Evolutionary conservation across 2,888 invertebrate genomes (phyloP).

Genomic region (Reticulitermes lucifugus): DNA sequence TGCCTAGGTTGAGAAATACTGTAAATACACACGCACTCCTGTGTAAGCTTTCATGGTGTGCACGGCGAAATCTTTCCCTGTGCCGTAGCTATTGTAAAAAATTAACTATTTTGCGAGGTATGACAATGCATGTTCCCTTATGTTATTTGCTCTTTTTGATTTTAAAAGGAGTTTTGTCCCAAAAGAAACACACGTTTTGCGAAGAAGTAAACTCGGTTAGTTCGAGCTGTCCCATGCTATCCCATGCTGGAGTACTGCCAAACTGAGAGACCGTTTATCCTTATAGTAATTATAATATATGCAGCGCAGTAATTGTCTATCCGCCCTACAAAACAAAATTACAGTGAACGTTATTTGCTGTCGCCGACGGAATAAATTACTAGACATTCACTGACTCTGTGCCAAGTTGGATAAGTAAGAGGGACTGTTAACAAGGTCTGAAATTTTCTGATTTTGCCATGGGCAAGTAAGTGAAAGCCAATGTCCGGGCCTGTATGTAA

Average conservation of each 20-base stretch:
- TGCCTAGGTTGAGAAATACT: too few species aligned
- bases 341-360: not conserved
- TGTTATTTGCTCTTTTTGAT: too few species aligned
- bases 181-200: too few species aligned
- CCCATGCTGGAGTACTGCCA: not conserved
- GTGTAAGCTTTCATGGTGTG: too few species aligned
- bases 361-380: not conserved
- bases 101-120: too few species aligned
- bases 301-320: not conserved
- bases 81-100: too few species aligned
- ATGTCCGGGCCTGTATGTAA: not conserved
- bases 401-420: not conserved
- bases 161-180: too few species aligned
- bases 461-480: not conserved
- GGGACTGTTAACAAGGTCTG: not conserved
- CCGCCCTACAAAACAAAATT: not conserved
- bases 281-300: constrained; percentile 8
- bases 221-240: not conserved
- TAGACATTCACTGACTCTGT: not conserved
- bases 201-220: too few species aligned
- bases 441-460: not conserved
- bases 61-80: too few species aligned
- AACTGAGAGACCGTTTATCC: not conserved
- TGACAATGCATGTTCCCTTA: too few species aligned
- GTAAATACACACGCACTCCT: too few species aligned